Evolutionary conservation across 2,888 invertebrate species (phyloP).

Genomic region (Heliconius erato): DNA sequence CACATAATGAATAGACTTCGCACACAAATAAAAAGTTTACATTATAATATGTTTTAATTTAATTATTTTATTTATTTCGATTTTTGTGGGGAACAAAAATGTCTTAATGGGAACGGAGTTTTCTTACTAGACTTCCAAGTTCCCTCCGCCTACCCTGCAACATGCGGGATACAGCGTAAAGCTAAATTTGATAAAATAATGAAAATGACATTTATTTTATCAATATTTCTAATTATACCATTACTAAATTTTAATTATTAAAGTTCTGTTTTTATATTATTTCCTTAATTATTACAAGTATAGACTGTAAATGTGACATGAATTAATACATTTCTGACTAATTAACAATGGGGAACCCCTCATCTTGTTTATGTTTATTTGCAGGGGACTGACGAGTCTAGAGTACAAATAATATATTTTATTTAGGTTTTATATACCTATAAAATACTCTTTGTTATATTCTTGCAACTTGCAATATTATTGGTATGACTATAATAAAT

Average conservation of each 20-base stretch:
- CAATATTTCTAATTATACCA: background rate
- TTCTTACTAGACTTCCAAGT: background rate
- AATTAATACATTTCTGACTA: conserved; percentile 9
- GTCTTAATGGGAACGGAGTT: too few relatives aligned
- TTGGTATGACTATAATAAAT: background rate
- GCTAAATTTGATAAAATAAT: background rate
- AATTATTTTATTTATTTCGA: too few relatives aligned
- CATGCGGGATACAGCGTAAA: background rate
- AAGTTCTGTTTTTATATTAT: background rate
- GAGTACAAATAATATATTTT: conserved; percentile 9
- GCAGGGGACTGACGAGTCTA: background rate
- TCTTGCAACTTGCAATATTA: conserved; percentile 8
- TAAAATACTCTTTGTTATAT: conserved; percentile 12
- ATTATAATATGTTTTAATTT: conserved; percentile 19
- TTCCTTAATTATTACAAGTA: background rate
- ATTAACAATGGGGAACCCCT: conserved; percentile 46
- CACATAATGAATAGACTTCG: conserved; percentile 36
- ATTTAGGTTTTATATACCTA: background rate
- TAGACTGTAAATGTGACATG: background rate
- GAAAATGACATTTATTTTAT: background rate
- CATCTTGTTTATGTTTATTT: conserved; percentile 39
- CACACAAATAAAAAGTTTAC: conserved; percentile 29
- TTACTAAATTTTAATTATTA: background rate
- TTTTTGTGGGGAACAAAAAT: too few relatives aligned
- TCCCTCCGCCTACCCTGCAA: background rate